Evolutionary conservation across 2,797 vertebrate species (phyloP), one percentile per base, ranked within the genome.

Genomic region (Danionella dracula): DNA sequence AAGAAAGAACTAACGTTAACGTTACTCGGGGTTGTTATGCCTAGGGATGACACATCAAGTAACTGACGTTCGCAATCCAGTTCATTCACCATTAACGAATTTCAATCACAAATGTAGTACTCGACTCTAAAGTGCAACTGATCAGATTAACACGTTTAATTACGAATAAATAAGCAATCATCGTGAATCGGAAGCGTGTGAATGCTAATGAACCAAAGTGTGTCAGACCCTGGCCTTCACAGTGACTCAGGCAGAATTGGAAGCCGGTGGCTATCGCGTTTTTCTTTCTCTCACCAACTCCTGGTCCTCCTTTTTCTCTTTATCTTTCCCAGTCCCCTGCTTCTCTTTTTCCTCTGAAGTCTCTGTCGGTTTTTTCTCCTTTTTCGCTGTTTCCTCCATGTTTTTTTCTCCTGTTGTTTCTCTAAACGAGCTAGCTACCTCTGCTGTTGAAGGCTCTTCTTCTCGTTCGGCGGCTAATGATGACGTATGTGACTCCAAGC

Each of bases 241-340:
- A 79, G 88, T 91, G 90, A 92, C 90, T 91, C 84, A 90, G 89
- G 88, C 75, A 29, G 42, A 55, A 31, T 44, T 56, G 21, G 17
- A 23, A 41, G 7, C n/a, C 34, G 40, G 67, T 54, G 5, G 15
- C 19, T 2, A 37, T 13, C 58, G 38, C 51, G 21, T 42, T 50
- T 70, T 71, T 57, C 0, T 2, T 1, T 3, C 0, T 50, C 73
- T 79, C 60, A 92, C 91, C 86, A 92, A 55, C 49, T 92, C 91
- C 57, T 90, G 87, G 46, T 92, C 90, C 70, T 90, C 89, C 75
- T 91, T 92, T 78, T 90, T 90, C 1, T 89, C 90, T 64, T 92
- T 92, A 2, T 88, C 89, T 76, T 90, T 91, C 13, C 90, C 90
- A 0, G 87, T 67, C 4, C 83, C 35, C 68, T 84, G 71, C 23